These are phyloP conservation scores for Zaprionus camerounensis DNA, from an alignment of 1,140 invertebrate genomes.

Conservation along the genomic window DNA sequence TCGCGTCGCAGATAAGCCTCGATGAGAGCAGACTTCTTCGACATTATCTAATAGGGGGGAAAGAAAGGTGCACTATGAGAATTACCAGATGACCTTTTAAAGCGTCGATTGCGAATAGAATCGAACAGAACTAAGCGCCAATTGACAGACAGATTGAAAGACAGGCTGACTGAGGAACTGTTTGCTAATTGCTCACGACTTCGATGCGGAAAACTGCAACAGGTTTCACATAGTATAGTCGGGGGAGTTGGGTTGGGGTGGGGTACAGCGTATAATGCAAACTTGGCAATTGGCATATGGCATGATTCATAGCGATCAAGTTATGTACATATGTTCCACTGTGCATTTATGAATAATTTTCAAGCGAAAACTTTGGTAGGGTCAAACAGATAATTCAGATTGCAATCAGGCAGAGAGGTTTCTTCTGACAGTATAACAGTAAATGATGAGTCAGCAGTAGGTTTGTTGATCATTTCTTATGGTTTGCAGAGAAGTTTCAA, in stretches of 20 bases:
- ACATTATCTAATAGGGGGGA: slow-evolving; percentile 7
- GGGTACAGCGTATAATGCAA: slow-evolving; percentile 35
- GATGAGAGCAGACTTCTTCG: slow-evolving; percentile 43
- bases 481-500: not conserved
- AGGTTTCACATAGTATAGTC: slow-evolving; percentile 48
- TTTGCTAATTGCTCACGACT: slow-evolving; percentile 71
- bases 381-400: slow-evolving; percentile 22
- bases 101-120: slow-evolving; percentile 35
- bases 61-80: slow-evolving; percentile 11
- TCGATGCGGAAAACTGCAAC: slow-evolving; percentile 74
- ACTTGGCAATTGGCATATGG: slow-evolving; percentile 18
- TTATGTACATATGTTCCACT: slow-evolving; percentile 18
- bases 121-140: slow-evolving; percentile 25
- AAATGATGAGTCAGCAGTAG: slow-evolving; percentile 9
- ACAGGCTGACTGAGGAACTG: slow-evolving; percentile 45
- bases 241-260: not conserved
- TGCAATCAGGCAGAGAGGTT: slow-evolving; percentile 1
- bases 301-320: slow-evolving; percentile 32
- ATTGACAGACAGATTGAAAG: slow-evolving; percentile 6
- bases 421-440: not conserved
- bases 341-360: slow-evolving; percentile 25
- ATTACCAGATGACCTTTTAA: slow-evolving; percentile 65
- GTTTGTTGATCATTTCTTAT: not conserved
- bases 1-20: slow-evolving; percentile 51
- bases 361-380: slow-evolving; percentile 5